Conservation (phyloP, 1,140 invertebrate species). For the Papilio xuthus region DNA sequence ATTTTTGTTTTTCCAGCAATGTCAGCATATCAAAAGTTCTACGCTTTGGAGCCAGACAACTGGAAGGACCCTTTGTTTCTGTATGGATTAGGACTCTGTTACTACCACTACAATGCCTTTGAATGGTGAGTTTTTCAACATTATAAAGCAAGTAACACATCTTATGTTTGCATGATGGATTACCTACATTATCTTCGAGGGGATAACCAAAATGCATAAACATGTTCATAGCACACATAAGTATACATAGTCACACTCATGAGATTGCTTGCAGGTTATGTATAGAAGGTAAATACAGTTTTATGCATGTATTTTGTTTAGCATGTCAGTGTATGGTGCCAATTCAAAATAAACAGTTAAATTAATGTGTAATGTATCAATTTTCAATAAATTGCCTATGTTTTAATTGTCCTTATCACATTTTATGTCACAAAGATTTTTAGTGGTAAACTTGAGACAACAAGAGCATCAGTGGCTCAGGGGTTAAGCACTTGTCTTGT, state of each 20-base stretch:
- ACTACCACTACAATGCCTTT: conserved; percentile 97
- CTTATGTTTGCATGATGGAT: neutral
- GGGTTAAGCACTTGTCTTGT: too few species aligned
- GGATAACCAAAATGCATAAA: neutral
- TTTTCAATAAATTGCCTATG: too few species aligned
- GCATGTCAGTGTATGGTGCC: neutral
- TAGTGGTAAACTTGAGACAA: too few species aligned
- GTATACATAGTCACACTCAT: too few species aligned
- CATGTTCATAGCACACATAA: neutral
- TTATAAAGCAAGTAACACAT: neutral
- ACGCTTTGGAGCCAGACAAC: conserved; percentile 88
- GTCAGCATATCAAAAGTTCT: conserved; percentile 97
- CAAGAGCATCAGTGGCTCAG: too few species aligned
- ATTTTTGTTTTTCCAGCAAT: conserved; percentile 86
- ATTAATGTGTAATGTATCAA: neutral
- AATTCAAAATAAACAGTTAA: neutral
- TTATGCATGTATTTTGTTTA: neutral
- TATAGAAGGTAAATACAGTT: too few species aligned
- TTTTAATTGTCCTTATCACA: too few species aligned
- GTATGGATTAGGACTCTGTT: conserved; percentile 96
- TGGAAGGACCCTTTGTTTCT: conserved; percentile 96
- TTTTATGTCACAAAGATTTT: too few species aligned
- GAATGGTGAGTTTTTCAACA: conserved; percentile 91
- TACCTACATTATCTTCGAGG: neutral
- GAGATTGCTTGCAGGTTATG: too few species aligned